phyloP scores from a whole-genome alignment of 2,888 invertebrate species.

The Epinotia brunnichana region DNA sequence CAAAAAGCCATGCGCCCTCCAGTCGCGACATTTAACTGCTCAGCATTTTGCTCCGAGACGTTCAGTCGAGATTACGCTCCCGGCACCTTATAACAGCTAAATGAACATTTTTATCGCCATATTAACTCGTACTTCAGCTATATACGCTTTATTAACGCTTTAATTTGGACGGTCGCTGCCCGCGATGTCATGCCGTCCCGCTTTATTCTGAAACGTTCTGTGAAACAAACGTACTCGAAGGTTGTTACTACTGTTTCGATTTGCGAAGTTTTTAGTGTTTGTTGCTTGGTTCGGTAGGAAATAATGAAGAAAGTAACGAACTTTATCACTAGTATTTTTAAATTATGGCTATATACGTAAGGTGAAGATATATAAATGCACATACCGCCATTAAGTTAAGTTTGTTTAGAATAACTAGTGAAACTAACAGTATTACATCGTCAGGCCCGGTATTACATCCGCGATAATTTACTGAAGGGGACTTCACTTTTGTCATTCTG shows the following conservation, averaged over 20 bases:
- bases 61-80: constrained; percentile 63
- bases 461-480: too few relatives aligned
- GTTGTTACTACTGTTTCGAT: neutral
- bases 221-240: neutral
- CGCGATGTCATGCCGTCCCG: constrained; percentile 47
- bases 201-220: neutral
- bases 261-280: neutral
- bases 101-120: constrained; percentile 65
- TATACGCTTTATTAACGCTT: constrained; percentile 59
- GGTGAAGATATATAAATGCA: too few relatives aligned
- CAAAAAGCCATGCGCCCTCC: constrained; percentile 55
- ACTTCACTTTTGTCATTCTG: too few relatives aligned
- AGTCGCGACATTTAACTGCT: constrained; percentile 49
- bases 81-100: constrained; percentile 55
- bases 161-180: constrained; percentile 54
- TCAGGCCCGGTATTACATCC: too few relatives aligned
- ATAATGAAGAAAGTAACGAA: neutral
- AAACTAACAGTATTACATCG: too few relatives aligned
- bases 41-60: constrained; percentile 48
- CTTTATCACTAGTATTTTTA: too few relatives aligned
- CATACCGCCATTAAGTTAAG: too few relatives aligned
- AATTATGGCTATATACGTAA: too few relatives aligned
- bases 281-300: neutral
- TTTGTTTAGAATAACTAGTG: too few relatives aligned
- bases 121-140: constrained; percentile 59